Evolutionary conservation across 2,113 vertebrate species (phyloP).

Genomic region (Podocnemis expansa): DNA sequence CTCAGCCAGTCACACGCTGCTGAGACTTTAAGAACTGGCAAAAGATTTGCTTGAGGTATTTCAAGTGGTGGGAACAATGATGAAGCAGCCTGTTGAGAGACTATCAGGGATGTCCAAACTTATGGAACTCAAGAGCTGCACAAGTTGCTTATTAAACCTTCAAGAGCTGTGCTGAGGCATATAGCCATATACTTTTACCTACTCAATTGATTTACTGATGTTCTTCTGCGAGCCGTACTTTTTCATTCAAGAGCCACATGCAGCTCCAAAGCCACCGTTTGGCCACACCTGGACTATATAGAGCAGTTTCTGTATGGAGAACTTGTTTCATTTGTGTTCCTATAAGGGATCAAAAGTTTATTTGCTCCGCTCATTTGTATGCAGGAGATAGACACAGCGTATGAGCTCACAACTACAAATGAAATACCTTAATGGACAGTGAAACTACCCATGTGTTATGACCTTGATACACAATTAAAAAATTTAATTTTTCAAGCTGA

Average conservation of each 20-base stretch:
- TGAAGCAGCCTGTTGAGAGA: not conserved
- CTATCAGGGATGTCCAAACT: no score
- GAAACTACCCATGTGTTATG: constrained; percentile 55
- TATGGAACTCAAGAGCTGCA: no score
- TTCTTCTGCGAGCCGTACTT: no score
- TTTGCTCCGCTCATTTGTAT: constrained; percentile 41
- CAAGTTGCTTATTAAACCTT: no score
- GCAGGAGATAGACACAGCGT: not conserved
- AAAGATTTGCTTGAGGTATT: not conserved
- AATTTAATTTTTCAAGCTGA: constrained; percentile 50
- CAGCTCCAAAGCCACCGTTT: no score
- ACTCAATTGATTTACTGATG: no score
- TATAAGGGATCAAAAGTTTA: constrained; percentile 57
- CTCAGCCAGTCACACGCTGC: not conserved
- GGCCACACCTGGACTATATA: no score
- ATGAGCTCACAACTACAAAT: constrained; percentile 32
- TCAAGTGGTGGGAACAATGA: not conserved
- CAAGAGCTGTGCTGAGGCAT: no score
- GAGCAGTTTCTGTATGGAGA: not conserved
- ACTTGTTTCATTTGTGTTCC: constrained; percentile 20
- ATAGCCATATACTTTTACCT: no score
- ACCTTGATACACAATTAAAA: constrained; percentile 64
- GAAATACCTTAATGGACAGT: constrained; percentile 35
- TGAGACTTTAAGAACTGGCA: not conserved
- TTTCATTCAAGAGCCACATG: no score